Evolutionary conservation across 2,888 invertebrate species (phyloP).

Genomic region (Napeogenes inachia): DNA sequence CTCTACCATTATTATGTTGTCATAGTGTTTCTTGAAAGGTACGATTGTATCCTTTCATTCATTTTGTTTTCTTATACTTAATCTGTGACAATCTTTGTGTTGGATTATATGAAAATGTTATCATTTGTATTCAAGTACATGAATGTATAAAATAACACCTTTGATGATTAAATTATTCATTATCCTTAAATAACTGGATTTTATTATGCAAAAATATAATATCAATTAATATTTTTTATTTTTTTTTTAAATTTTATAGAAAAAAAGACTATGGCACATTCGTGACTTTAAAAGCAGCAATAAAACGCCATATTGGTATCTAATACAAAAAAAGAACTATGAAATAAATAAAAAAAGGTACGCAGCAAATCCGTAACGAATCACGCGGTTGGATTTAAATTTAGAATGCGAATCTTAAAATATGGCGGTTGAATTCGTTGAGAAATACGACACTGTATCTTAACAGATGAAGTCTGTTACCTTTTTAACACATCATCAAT

Average conservation of each 20-base stretch:
- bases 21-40: slow-evolving; percentile 53
- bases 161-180: background rate
- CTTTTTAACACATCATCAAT: slow-evolving; percentile 77
- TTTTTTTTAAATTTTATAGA: slow-evolving; percentile 3
- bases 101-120: background rate
- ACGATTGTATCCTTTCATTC: slow-evolving; percentile 30
- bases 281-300: slow-evolving; percentile 20
- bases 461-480: slow-evolving; percentile 54
- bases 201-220: background rate
- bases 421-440: slow-evolving; percentile 46
- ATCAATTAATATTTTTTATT: background rate
- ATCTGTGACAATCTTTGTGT: slow-evolving; percentile 14
- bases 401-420: slow-evolving; percentile 56
- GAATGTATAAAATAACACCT: too few species aligned
- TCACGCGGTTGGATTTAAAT: slow-evolving; percentile 47
- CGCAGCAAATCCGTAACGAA: slow-evolving; percentile 45
- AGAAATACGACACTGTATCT: slow-evolving; percentile 44
- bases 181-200: background rate
- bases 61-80: slow-evolving; percentile 14
- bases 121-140: background rate
- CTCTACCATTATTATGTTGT: slow-evolving; percentile 62
- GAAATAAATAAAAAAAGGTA: slow-evolving; percentile 34
- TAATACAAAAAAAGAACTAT: slow-evolving; percentile 30
- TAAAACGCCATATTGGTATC: slow-evolving; percentile 24
- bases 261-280: slow-evolving; percentile 10